Percentiles rank a stretch among this genome's conserved stretches.
phyloP scores from a whole-genome alignment of 2,888 invertebrate genomes.

The Thalpophila matura region DNA sequence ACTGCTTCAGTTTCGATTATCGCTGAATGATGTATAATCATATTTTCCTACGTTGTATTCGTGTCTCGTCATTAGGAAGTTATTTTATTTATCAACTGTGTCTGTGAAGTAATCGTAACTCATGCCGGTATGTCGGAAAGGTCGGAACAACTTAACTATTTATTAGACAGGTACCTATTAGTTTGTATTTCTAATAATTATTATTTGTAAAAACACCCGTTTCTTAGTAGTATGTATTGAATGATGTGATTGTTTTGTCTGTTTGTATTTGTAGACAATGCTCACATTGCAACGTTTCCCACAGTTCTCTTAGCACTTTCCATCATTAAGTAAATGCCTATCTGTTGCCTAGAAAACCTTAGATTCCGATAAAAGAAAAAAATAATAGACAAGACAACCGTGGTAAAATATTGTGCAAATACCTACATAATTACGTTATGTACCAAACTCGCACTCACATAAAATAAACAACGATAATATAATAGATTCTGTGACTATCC shows the following conservation, averaged over 20 bases:
- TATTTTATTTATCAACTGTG: conserved; percentile 53
- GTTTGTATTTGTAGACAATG: conserved; percentile 66
- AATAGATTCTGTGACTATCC: conserved; percentile 11
- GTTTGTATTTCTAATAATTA: conserved; percentile 25
- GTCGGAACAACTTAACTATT: conserved; percentile 72
- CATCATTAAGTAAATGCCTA: conserved; percentile 52
- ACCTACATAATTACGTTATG: background rate
- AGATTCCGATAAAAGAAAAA: conserved; percentile 43
- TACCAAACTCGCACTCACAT: conserved; percentile 4
- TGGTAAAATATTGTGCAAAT: conserved; percentile 12
- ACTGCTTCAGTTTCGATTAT: conserved; percentile 11
- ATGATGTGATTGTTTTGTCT: conserved; percentile 48
- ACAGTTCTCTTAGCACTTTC: conserved; percentile 69
- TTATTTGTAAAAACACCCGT: conserved; percentile 16
- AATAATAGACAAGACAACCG: conserved; percentile 11
- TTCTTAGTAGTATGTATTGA: conserved; percentile 21
- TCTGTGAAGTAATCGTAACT: conserved; percentile 50
- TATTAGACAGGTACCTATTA: conserved; percentile 76
- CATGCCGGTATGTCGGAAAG: conserved; percentile 72
- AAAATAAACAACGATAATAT: conserved; percentile 9
- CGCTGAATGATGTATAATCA: conserved; percentile 7
- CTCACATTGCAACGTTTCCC: conserved; percentile 60
- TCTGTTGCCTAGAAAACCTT: conserved; percentile 55
- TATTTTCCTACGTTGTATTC: conserved; percentile 9
- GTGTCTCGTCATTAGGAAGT: conserved; percentile 34